phyloP scores from a whole-genome alignment of 1,140 invertebrate species.

The Atta texana region DNA sequence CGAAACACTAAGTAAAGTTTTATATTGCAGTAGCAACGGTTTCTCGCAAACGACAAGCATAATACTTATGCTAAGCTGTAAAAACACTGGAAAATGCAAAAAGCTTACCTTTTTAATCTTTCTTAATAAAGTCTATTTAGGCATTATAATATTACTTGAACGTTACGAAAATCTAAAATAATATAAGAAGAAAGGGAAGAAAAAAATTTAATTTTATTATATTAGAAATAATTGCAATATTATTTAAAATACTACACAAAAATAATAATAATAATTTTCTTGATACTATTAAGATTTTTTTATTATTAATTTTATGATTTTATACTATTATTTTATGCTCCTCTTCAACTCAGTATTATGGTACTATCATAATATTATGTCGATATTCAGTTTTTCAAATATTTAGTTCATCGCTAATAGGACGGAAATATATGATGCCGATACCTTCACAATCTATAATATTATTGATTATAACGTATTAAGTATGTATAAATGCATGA shows the following conservation, averaged over 20 bases:
- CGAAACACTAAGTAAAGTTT: conserved; percentile 27
- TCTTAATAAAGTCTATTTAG: background rate
- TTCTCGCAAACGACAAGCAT: background rate
- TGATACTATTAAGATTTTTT: background rate
- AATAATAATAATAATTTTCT: conserved; percentile 9
- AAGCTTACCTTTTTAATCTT: background rate
- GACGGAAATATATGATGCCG: conserved; percentile 41
- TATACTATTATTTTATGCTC: background rate
- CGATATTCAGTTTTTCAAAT: background rate
- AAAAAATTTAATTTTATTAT: too few relatives aligned
- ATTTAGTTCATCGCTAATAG: conserved; percentile 21
- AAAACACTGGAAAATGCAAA: background rate
- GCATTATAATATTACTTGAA: background rate
- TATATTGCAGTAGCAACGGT: background rate
- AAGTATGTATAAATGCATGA: background rate
- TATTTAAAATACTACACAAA: background rate
- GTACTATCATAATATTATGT: background rate
- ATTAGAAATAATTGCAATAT: background rate
- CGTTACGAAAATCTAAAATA: too few relatives aligned
- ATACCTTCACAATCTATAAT: conserved; percentile 38
- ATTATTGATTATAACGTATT: background rate
- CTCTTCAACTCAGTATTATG: background rate
- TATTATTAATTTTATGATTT: background rate
- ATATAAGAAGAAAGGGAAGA: too few relatives aligned
- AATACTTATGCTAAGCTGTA: background rate